These are phyloP conservation scores for Ophraella communa DNA, from an alignment of 2,888 invertebrate species.

Conservation along the genomic window DNA sequence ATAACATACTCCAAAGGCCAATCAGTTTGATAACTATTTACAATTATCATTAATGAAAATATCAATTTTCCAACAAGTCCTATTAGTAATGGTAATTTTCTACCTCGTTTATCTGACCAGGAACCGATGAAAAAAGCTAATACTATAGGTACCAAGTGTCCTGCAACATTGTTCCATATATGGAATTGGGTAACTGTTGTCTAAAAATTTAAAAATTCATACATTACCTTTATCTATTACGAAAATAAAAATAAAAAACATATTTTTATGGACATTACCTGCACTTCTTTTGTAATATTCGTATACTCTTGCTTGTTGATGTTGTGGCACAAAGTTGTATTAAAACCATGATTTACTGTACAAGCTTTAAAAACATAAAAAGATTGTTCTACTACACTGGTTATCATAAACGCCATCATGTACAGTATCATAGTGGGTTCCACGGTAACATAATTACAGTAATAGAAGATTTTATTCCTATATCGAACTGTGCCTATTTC, in stretches of 20 bases:
- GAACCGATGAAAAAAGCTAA: slow-evolving; percentile 81
- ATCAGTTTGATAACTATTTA: slow-evolving; percentile 64
- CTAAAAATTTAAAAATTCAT: slow-evolving; percentile 59
- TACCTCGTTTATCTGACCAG: slow-evolving; percentile 82
- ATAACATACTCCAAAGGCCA: slow-evolving; percentile 81
- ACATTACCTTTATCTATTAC: too few relatives aligned
- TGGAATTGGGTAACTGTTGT: slow-evolving; percentile 76
- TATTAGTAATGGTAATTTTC: slow-evolving; percentile 73
- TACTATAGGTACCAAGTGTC: slow-evolving; percentile 75
- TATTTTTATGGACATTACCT: slow-evolving; percentile 61
- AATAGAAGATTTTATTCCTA: slow-evolving; percentile 35
- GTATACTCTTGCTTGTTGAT: slow-evolving; percentile 64
- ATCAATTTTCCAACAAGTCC: slow-evolving; percentile 77
- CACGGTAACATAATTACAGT: slow-evolving; percentile 67
- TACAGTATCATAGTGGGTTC: slow-evolving; percentile 89
- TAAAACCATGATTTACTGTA: slow-evolving; percentile 73
- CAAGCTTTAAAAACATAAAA: slow-evolving; percentile 82
- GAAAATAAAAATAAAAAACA: background rate
- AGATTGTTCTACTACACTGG: slow-evolving; percentile 79
- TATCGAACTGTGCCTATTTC: slow-evolving; percentile 19
- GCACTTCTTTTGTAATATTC: slow-evolving; percentile 71
- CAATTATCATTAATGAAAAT: slow-evolving; percentile 76
- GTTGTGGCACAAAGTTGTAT: slow-evolving; percentile 71
- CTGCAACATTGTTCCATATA: slow-evolving; percentile 79
- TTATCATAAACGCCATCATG: slow-evolving; percentile 87